Evolutionary conservation across 2,888 invertebrate genomes (phyloP).

Genomic region (Willowsia nigromaculata): DNA sequence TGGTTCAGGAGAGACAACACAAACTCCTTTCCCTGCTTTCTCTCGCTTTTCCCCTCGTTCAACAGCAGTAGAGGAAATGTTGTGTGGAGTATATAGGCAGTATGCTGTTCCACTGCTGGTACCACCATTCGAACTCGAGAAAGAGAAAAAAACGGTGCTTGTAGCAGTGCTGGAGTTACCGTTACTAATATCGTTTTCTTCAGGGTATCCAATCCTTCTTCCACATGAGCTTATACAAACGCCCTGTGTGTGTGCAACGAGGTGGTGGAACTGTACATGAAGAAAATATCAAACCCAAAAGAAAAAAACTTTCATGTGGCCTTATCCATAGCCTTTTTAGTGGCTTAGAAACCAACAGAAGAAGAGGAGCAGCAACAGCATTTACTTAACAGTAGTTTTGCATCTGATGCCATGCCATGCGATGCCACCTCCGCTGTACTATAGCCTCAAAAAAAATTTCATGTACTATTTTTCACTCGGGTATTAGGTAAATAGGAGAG

Average conservation of each 20-base stretch:
- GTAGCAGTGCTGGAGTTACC: too few species aligned
- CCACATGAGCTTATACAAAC: not conserved
- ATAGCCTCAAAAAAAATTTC: not conserved
- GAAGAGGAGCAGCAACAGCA: not conserved
- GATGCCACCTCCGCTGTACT: not conserved
- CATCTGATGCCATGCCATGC: not conserved
- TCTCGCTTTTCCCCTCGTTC: not conserved
- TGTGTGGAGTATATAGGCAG: not conserved
- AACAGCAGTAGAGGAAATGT: not conserved
- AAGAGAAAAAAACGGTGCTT: not conserved
- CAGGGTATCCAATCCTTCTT: not conserved
- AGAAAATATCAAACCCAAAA: not conserved
- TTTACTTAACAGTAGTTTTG: not conserved
- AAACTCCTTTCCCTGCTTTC: not conserved
- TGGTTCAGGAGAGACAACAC: slow-evolving; percentile 24
- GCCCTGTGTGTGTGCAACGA: not conserved
- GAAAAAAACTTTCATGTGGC: slow-evolving; percentile 1
- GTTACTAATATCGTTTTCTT: not conserved
- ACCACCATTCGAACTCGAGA: too few species aligned
- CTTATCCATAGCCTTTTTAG: not conserved
- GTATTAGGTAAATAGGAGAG: not conserved
- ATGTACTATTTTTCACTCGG: not conserved
- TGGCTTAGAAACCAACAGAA: not conserved
- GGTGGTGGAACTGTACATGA: not conserved
- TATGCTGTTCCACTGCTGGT: not conserved